Conservation (phyloP, 2,113 vertebrate species). For the Nettapus auritus region DNA sequence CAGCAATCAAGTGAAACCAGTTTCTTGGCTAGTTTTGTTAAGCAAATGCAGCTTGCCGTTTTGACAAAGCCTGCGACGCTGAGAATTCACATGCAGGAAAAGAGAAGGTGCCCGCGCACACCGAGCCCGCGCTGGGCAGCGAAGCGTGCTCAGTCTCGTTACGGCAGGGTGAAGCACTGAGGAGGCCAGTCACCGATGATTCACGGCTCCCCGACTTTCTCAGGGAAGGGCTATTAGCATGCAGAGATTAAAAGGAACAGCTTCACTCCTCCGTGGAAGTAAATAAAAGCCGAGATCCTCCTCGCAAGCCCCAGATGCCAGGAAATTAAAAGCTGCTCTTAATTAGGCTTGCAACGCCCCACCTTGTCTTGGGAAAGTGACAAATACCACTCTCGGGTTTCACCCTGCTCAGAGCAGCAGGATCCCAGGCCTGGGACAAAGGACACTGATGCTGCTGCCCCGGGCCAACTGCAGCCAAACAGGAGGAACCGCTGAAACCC, state of each 20-base stretch:
- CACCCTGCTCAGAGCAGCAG: neutral
- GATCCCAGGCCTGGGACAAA: neutral
- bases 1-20: slow-evolving; percentile 25
- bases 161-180: rapidly evolving
- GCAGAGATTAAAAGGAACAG: neutral
- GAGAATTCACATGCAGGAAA: neutral
- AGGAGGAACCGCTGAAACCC: neutral
- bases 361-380: slow-evolving; percentile 39
- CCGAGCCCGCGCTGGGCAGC: neutral
- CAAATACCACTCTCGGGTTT: rapidly evolving
- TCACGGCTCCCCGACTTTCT: neutral
- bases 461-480: neutral
- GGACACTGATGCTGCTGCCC: neutral
- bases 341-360: slow-evolving; percentile 29
- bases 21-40: slow-evolving; percentile 43
- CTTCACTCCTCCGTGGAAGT: neutral
- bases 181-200: rapidly evolving
- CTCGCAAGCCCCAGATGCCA: neutral
- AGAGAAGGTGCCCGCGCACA: neutral
- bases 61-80: neutral
- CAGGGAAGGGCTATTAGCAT: neutral
- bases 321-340: slow-evolving; percentile 58
- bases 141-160: neutral
- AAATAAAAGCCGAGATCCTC: slow-evolving; percentile 27
- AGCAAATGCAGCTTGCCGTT: neutral